Evolutionary conservation across 2,888 invertebrate genomes (phyloP), one percentile per base, ranked within the genome.

Genomic region (Tetragonula carbonaria): DNA sequence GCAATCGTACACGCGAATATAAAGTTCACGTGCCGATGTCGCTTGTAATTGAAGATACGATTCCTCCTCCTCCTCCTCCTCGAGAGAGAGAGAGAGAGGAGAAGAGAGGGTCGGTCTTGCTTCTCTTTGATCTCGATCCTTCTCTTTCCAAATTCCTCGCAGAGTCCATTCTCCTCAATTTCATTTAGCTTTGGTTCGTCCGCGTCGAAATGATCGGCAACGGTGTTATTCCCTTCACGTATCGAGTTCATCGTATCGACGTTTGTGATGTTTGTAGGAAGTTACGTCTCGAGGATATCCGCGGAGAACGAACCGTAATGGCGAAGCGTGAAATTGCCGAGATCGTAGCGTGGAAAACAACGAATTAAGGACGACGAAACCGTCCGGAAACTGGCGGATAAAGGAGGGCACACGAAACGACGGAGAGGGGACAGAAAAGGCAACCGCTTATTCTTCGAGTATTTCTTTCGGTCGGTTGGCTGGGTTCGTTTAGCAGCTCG

Each of bases 1-100:
- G 88, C 86, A 74, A 68, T 80, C 79, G 71, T 74, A 79, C 81
- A 78, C 73, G 84, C 86, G 80, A 84, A 81, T 88, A 89, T 87
- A 87, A 88, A 88, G 88, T 88, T 87, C 88, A 73, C 79, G 82
- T 84, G 87, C 83, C 82, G 73, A 74, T 86, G 86, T 83, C 80
- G 74, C 74, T 73, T 67, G 80, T 82, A 86, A 88, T 88, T 80
- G 88, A 88, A 80, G 88, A 80, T 78, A 85, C 82, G 79, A 38
- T 63, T 63, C 51, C 23, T 67, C 59, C 57, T n/a, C n/a, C 11
- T 51, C 18, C 14, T 8, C 63, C 18, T n/a, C 11, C n/a, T 21
- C 21, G 38, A 38, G 38, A 38, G 38, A 38, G 38, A 38, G 38
- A 38, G 38, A 38, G 8, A 8, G 45, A 45, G 45, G 38, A 45